Base-by-base conservation (phyloP, 2,888 invertebrate genomes). In the Tridacna crocea region DNA sequence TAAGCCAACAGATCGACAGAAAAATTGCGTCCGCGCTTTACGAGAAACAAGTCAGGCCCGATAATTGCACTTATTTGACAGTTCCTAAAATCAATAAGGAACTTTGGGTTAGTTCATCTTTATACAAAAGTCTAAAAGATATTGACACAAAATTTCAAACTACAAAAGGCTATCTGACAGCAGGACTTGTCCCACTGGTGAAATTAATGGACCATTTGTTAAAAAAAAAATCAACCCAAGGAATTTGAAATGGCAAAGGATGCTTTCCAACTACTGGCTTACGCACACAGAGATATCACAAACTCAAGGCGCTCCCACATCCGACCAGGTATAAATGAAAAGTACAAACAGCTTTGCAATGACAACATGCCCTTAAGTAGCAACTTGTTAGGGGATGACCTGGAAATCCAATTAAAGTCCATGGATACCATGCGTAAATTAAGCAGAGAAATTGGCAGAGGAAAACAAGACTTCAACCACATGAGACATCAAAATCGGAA, bases 61-160 rank as follows among this genome's bases (percentile, higher is more conserved):
- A 72, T n/a, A 72, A 72, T 48, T 72, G 70, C 47, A n/a, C 36
- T 19, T 72, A 22, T 48, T 19, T 72, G 11, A 24, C 22, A 0
- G 70, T 72, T 36, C 70, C 70, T 15, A 46, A 48, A 48, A n/a
- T 72, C 10, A 72, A 72, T 22, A 48, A 72, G 22, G 48, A 72
- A n/a, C 10, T 72, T 10, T 72, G 51, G 47, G 19, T 48, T 17
- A 48, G n/a, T 10, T 47, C 47, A 12, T 47, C 47, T n/a, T 3
- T 72, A 12, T 47, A n/a, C n/a, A 72, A 48, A 13, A 47, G 15
- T n/a, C 17, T 19, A 0, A 72, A 72, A 72, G 51, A 72, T 11
- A 48, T 2, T n/a, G 70, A 72, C 51, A 48, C 3, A 48, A 72
- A 48, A n/a, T 48, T 72, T 13, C 70, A 72, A 48, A 22, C 13